These are phyloP conservation scores for Bolinopsis microptera DNA, from an alignment of 37 sponge, comb jelly and placozoan species.

Conservation along the genomic window DNA sequence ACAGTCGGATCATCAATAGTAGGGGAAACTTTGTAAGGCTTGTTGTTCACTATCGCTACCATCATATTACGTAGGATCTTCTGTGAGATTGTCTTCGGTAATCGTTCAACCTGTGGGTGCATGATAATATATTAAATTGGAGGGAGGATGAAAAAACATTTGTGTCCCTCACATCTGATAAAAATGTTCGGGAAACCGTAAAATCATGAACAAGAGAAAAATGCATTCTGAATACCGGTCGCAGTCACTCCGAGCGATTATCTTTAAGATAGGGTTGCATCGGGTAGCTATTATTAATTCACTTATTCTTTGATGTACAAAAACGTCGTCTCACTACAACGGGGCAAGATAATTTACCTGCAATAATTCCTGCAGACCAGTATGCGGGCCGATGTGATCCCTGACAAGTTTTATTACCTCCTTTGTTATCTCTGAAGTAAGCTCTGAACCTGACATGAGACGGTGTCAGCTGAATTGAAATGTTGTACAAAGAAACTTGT, in stretches of 20 bases:
- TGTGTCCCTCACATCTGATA: too few species aligned
- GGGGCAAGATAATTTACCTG: too few species aligned
- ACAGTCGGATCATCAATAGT: background rate
- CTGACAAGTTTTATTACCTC: background rate
- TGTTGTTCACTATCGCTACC: slow-evolving; percentile 8
- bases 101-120: slow-evolving; percentile 15
- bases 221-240: too few species aligned
- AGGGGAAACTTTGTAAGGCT: slow-evolving; percentile 18
- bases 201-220: too few species aligned
- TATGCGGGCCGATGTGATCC: background rate
- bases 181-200: too few species aligned
- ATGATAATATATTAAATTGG: background rate
- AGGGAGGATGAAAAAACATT: background rate
- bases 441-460: background rate
- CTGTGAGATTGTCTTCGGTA: slow-evolving; percentile 33
- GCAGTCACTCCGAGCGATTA: too few species aligned
- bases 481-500: too few species aligned
- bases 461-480: too few species aligned
- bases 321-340: background rate
- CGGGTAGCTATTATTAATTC: too few species aligned
- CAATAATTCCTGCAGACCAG: background rate
- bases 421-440: background rate
- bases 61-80: slow-evolving; percentile 26
- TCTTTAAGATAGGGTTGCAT: too few species aligned
- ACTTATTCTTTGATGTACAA: too few species aligned